phyloP scores from a whole-genome alignment of 2,797 vertebrate species.

The Manis crassicaudata region DNA sequence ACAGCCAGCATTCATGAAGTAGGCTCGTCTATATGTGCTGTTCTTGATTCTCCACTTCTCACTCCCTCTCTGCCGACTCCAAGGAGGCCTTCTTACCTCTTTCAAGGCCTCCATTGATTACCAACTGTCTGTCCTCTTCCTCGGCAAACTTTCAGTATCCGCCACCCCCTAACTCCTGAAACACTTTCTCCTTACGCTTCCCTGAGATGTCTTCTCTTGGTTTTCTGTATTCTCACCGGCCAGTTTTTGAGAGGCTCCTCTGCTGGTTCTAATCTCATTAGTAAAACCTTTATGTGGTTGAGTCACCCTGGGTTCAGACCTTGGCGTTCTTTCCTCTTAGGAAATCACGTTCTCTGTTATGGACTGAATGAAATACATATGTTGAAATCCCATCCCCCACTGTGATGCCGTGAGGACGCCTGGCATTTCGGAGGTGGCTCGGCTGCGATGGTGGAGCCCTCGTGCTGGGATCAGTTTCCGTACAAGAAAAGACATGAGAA shows the following conservation, averaged over 20 bases:
- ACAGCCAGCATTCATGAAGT: no score
- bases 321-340: neutral
- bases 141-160: neutral
- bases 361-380: neutral
- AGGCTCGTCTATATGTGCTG: no score
- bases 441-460: neutral
- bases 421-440: neutral
- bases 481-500: neutral
- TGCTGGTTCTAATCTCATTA: neutral
- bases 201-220: neutral
- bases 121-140: neutral
- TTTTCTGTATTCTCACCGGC: neutral
- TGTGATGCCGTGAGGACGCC: no score
- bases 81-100: no score
- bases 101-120: no score
- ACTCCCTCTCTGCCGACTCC: no score
- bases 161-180: neutral
- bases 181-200: neutral
- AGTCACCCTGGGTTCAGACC: neutral
- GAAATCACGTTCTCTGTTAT: neutral
- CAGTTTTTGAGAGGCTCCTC: neutral
- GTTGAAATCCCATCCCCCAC: neutral
- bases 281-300: neutral
- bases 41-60: no score
- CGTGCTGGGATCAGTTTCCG: neutral